Percentiles rank a stretch among this genome's conserved stretches.
Conservation (phyloP, 2,797 vertebrate genomes). For the Neosilurus mollespiculum region DNA sequence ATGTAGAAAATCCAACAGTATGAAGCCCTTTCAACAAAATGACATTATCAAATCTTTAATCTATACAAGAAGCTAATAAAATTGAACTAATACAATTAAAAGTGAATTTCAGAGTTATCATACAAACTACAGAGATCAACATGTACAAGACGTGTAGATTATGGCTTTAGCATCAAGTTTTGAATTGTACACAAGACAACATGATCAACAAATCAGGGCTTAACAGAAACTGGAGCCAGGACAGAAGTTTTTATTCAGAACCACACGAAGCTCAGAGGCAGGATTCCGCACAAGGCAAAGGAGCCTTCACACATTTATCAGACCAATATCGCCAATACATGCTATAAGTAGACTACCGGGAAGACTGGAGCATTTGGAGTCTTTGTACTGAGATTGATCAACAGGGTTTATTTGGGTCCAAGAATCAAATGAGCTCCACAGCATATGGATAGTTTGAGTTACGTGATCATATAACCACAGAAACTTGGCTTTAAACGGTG, state of each 20-base stretch:
- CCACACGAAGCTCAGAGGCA: slow-evolving; percentile 13
- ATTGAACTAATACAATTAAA: slow-evolving; percentile 54
- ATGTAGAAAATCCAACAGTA: slow-evolving; percentile 56
- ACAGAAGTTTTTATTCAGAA: slow-evolving; percentile 22
- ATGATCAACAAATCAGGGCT: slow-evolving; percentile 38
- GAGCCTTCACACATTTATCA: slow-evolving; percentile 23
- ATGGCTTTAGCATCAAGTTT: slow-evolving; percentile 65
- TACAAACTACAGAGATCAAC: slow-evolving; percentile 47
- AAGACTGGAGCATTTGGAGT: slow-evolving; percentile 35
- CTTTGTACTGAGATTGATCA: background rate
- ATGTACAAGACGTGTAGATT: slow-evolving; percentile 55
- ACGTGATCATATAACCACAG: background rate
- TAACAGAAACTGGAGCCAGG: slow-evolving; percentile 22
- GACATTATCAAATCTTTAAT: slow-evolving; percentile 57
- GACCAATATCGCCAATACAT: slow-evolving; percentile 29
- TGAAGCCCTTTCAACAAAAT: slow-evolving; percentile 66
- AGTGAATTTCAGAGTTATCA: slow-evolving; percentile 40
- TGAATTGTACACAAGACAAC: slow-evolving; percentile 54
- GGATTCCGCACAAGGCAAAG: slow-evolving; percentile 6
- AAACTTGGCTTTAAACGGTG: background rate
- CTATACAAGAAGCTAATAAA: slow-evolving; percentile 55
- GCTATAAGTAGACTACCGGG: slow-evolving; percentile 38
- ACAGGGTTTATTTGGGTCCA: background rate
- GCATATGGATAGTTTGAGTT: background rate
- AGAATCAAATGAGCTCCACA: background rate